Evolutionary conservation across 1,140 invertebrate genomes (phyloP).

Genomic region (Venturia canescens): DNA sequence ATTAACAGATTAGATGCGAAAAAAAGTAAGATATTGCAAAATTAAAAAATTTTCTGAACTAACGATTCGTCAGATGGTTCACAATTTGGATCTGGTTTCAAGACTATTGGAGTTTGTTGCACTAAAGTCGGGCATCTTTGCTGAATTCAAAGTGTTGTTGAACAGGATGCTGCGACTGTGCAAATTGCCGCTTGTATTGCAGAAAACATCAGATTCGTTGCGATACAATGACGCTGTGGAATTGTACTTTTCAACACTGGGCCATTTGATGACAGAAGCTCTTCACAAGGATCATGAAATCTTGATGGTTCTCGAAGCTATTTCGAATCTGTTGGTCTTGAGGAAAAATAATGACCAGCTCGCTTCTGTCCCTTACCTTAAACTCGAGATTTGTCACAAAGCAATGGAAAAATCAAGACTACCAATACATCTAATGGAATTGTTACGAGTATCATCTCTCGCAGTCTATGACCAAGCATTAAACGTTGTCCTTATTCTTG

Average conservation of each 20-base stretch:
- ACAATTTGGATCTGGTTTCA: slow-evolving; percentile 59
- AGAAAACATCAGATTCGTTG: slow-evolving; percentile 58
- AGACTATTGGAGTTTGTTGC: slow-evolving; percentile 64
- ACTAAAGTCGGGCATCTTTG: slow-evolving; percentile 25
- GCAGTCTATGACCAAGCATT: slow-evolving; percentile 56
- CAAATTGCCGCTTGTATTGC: slow-evolving; percentile 53
- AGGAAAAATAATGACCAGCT: neutral
- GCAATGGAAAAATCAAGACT: slow-evolving; percentile 62
- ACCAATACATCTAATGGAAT: slow-evolving; percentile 54
- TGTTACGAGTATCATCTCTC: slow-evolving; percentile 49
- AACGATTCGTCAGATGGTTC: slow-evolving; percentile 57
- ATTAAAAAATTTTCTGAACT: neutral
- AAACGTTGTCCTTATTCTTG: slow-evolving; percentile 55
- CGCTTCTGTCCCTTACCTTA: slow-evolving; percentile 47
- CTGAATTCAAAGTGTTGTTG: slow-evolving; percentile 58
- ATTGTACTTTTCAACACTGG: slow-evolving; percentile 64
- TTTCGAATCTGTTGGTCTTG: slow-evolving; percentile 56
- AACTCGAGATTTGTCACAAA: slow-evolving; percentile 50
- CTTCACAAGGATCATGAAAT: slow-evolving; percentile 52
- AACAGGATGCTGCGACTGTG: slow-evolving; percentile 60
- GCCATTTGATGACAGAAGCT: slow-evolving; percentile 59
- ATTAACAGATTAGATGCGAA: no score
- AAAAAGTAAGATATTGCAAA: neutral
- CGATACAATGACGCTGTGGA: slow-evolving; percentile 49
- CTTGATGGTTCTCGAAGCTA: slow-evolving; percentile 48